Conservation (phyloP, 2,888 invertebrate species). For the Drosophila nr. medialis region DNA sequence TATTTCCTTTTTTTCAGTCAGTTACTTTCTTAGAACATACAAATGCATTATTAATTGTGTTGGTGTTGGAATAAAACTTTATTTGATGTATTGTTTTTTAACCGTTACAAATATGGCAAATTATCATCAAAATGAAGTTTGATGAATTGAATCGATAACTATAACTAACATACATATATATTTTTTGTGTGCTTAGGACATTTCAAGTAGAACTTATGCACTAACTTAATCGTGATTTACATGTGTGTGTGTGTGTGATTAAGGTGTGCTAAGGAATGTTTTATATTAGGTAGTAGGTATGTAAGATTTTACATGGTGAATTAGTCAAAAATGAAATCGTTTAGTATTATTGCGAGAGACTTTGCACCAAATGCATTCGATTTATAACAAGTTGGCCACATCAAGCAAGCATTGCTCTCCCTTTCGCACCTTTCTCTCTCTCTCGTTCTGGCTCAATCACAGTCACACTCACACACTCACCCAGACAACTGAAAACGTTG, state of each 20-base stretch:
- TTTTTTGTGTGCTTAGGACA: slow-evolving; percentile 22
- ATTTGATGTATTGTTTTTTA: slow-evolving; percentile 58
- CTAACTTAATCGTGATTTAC: slow-evolving; percentile 40
- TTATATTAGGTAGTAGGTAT: slow-evolving; percentile 1
- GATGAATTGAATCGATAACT: slow-evolving; percentile 56
- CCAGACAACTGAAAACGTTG: slow-evolving; percentile 74
- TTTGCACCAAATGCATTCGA: slow-evolving; percentile 54
- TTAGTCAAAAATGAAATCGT: slow-evolving; percentile 49
- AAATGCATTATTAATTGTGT: slow-evolving; percentile 8
- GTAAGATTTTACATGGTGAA: slow-evolving; percentile 55
- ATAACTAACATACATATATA: slow-evolving; percentile 57
- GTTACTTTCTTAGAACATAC: too few relatives aligned
- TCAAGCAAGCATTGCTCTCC: slow-evolving; percentile 21
- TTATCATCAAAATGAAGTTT: slow-evolving; percentile 43
- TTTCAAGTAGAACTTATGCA: slow-evolving; percentile 54
- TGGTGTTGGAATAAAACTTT: slow-evolving; percentile 75
- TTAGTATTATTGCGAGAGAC: slow-evolving; percentile 21
- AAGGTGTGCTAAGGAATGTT: slow-evolving; percentile 14
- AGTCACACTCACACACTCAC: slow-evolving; percentile 38
- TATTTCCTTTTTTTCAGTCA: neutral
- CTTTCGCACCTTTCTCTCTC: neutral
- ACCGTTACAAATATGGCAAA: slow-evolving; percentile 76
- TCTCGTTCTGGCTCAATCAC: neutral
- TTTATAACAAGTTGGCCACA: slow-evolving; percentile 58
- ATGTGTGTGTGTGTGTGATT: slow-evolving; percentile 4